These are phyloP conservation scores for Halotydeus destructor DNA, from an alignment of 1,140 invertebrate species.

Conservation along the genomic window DNA sequence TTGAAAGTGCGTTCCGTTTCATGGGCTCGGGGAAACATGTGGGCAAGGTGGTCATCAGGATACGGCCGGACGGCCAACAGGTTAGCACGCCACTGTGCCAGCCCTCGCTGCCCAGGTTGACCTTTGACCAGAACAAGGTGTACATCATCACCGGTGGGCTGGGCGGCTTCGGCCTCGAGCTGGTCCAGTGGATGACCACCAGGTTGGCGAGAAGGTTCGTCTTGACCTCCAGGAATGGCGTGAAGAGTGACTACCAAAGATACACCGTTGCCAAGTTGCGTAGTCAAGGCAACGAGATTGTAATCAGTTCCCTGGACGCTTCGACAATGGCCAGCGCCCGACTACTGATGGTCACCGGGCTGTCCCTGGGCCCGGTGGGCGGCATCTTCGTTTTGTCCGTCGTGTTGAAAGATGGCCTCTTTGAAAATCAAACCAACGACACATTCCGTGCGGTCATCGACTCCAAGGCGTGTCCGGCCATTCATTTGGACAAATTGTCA, in stretches of 20 bases:
- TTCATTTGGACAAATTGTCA: conserved; percentile 47
- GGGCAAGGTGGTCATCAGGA: conserved; percentile 55
- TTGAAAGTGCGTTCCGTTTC: conserved; percentile 78
- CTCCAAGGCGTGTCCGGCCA: conserved; percentile 39
- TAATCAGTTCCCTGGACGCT: conserved; percentile 30
- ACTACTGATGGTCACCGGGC: conserved; percentile 39
- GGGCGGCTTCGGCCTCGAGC: conserved; percentile 81
- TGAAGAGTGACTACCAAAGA: conserved; percentile 26
- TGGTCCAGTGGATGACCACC: conserved; percentile 65
- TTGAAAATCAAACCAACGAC: conserved; percentile 60
- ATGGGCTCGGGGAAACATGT: conserved; percentile 93
- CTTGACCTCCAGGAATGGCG: conserved; percentile 62
- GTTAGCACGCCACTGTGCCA: conserved; percentile 22
- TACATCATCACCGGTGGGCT: conserved; percentile 72
- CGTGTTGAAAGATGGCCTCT: conserved; percentile 54
- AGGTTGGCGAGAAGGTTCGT: conserved; percentile 63
- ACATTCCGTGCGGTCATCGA: conserved; percentile 45
- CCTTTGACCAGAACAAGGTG: conserved; percentile 62
- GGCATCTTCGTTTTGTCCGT: conserved; percentile 85
- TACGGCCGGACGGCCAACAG: conserved; percentile 20
- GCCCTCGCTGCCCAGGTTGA: conserved; percentile 35
- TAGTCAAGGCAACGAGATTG: conserved; percentile 31
- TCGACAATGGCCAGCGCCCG: conserved; percentile 20
- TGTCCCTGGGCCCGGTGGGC: conserved; percentile 46
- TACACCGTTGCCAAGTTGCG: conserved; percentile 28